Conservation (phyloP, 2,888 invertebrate genomes). For the Apeira syringaria region DNA sequence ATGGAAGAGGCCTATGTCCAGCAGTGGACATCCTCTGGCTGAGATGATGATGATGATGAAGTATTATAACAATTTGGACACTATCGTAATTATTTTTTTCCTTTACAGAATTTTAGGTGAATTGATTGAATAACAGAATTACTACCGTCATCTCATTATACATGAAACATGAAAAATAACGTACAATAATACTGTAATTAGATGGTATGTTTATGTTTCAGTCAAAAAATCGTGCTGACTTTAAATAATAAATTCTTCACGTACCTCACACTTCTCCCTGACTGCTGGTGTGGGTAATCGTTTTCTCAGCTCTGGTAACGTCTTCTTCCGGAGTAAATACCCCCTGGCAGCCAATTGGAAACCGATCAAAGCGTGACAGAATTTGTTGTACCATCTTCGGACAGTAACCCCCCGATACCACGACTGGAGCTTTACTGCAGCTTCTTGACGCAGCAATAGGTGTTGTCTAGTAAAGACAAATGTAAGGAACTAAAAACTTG, state of each 20-base stretch:
- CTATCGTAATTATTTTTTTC: no score
- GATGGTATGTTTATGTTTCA: no score
- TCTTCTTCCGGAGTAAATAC: slow-evolving; percentile 80
- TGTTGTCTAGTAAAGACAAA: slow-evolving; percentile 55
- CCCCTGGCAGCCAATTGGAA: slow-evolving; percentile 91
- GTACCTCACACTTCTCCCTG: slow-evolving; percentile 40
- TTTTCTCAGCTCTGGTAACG: slow-evolving; percentile 69
- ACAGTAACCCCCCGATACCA: slow-evolving; percentile 89
- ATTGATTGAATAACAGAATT: no score
- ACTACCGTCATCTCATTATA: no score
- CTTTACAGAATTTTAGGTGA: no score
- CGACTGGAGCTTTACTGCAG: slow-evolving; percentile 89
- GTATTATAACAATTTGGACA: no score
- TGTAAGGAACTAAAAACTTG: background rate
- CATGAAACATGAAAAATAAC: no score
- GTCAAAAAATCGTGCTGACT: background rate
- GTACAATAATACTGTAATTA: no score
- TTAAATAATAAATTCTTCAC: no score
- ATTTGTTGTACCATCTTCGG: slow-evolving; percentile 86
- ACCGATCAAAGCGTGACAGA: slow-evolving; percentile 82
- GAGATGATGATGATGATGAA: no score
- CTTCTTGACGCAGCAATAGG: slow-evolving; percentile 79
- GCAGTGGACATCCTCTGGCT: no score
- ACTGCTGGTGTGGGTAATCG: slow-evolving; percentile 30
- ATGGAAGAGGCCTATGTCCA: no score